These are phyloP conservation scores for Halcyon chelicuti DNA, from an alignment of 2,797 vertebrate genomes.

Conservation along the genomic window DNA sequence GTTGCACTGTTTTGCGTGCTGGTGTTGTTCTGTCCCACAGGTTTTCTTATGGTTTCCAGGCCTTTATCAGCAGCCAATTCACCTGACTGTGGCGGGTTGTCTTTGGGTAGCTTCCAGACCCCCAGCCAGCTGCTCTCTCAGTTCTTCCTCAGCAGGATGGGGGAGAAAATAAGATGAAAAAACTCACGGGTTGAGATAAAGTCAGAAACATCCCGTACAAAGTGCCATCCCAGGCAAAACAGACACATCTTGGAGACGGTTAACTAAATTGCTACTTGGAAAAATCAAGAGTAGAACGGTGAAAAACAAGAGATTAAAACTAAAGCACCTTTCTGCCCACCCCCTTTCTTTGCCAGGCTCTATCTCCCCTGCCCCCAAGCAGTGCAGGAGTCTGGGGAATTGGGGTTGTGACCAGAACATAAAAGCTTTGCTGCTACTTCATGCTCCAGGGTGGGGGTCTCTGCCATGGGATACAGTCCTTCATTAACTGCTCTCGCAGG, in stretches of 20 bases:
- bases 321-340: background rate
- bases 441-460: fast-evolving
- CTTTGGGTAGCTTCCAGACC: background rate
- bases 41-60: background rate
- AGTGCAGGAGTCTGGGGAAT: background rate
- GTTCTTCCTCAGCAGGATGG: background rate
- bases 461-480: background rate
- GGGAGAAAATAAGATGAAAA: background rate
- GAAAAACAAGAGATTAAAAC: background rate
- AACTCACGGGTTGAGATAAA: background rate
- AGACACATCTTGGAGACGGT: background rate
- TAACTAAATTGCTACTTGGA: background rate
- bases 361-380: background rate
- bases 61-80: background rate
- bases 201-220: background rate
- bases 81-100: background rate
- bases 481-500: background rate
- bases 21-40: background rate
- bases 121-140: background rate
- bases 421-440: background rate
- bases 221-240: background rate
- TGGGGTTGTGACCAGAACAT: background rate
- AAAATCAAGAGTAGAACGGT: background rate
- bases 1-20: background rate
- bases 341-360: background rate